Evolutionary conservation across 2,113 vertebrate species (phyloP), one percentile per base, ranked within the genome.

Genomic region (Narcine bancroftii): DNA sequence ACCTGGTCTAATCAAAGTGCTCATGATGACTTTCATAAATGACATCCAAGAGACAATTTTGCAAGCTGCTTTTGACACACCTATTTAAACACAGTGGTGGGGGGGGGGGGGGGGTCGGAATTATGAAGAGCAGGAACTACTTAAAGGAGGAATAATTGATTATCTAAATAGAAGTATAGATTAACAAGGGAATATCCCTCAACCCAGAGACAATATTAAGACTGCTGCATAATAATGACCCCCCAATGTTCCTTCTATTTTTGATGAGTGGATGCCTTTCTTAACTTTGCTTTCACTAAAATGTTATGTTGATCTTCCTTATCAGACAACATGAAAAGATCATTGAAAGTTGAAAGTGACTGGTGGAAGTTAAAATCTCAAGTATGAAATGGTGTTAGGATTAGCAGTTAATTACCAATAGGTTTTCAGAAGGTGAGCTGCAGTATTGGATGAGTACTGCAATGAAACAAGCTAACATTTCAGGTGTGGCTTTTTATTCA

Each of bases 31-130:
- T 91, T 91, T 33, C 24, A 26, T 42, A 63, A 91, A 71, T 91
- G 69, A 91, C 24, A 47, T 69, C 36, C 89, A 69, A 29, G 21
- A 69, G 89, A 71, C 36, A 89, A 66, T 91, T 45, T 69, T 71
- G 65, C 39, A 66, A 91, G 65, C 65, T 69, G 66, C 9, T 69
- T 47, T 91, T 69, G 65, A 65, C 66, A 39, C 69, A 91, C 42
- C 89, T 91, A 39, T 91, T 24, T 91, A 91, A 91, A 91, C 89
- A 91, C 89, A 71, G 29, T 24, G 89, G n/a, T n/a, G n/a, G n/a
- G n/a, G n/a, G n/a, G n/a, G n/a, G n/a, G n/a, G n/a, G n/a, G n/a
- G n/a, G n/a, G n/a, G n/a, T n/a, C n/a, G 65, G 89, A 91, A 91
- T 91, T 91, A 71, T 91, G 63, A 29, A 4, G 26, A 69, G 39